phyloP scores from a whole-genome alignment of 2,797 vertebrate genomes.

The Arnoldichthys spilopterus region DNA sequence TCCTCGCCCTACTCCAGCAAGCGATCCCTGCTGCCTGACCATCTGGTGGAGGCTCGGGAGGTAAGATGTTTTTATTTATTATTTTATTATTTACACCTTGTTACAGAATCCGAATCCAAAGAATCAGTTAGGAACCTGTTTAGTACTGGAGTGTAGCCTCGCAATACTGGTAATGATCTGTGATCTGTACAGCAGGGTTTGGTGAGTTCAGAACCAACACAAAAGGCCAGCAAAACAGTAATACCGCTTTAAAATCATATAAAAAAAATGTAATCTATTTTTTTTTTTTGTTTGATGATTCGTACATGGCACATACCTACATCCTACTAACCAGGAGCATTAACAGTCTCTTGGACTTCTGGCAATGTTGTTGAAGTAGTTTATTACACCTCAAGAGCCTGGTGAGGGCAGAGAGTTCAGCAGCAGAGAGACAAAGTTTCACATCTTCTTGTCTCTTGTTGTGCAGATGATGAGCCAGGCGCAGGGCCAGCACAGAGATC shows the following conservation, averaged over 20 bases:
- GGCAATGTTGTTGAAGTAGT: not conserved
- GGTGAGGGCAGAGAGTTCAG: not conserved
- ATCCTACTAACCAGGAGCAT: too few species aligned
- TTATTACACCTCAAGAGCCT: not conserved
- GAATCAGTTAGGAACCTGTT: too few species aligned
- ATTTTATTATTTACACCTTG: not conserved
- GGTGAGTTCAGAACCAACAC: too few species aligned
- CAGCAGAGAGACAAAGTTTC: not conserved
- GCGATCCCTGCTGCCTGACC: constrained; percentile 90
- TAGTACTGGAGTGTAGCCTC: too few species aligned
- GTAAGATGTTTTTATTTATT: constrained; percentile 77
- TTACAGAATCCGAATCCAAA: not conserved
- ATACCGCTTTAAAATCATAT: too few species aligned
- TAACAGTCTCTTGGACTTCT: too few species aligned
- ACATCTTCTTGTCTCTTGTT: not conserved
- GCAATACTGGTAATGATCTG: too few species aligned
- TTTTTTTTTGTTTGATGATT: too few species aligned
- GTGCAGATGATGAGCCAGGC: constrained; percentile 96
- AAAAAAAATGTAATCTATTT: too few species aligned
- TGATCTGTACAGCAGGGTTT: too few species aligned
- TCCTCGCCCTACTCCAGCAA: constrained; percentile 83
- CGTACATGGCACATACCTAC: too few species aligned
- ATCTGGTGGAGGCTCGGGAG: constrained; percentile 94
- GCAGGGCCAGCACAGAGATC: constrained; percentile 92
- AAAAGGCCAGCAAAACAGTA: too few species aligned